Evolutionary conservation across 2,888 invertebrate species (phyloP), one percentile per base, ranked within the genome.

Genomic region (Pardosa pseudoannulata): DNA sequence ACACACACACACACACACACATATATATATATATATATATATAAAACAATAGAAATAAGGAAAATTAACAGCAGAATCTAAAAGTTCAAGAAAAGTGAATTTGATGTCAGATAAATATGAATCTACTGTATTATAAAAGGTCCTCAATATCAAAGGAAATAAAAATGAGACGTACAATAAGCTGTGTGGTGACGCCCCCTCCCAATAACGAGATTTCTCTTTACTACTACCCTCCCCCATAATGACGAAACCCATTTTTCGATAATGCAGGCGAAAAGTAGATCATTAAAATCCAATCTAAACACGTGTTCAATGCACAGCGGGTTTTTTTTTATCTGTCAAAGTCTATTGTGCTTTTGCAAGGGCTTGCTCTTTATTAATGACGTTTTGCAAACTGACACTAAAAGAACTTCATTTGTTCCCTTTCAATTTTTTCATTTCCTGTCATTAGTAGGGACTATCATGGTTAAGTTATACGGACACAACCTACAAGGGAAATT

Each of bases 261-360:
- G 46, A 67, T 78, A 85, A 76, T 73, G 41, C 56, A 56, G 41
- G 76, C 46, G 29, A 78, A 72, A 85, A 67, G 70, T 56, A 56
- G 73, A 78, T 85, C 83, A 85, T 85, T 85, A 85, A 85, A 85
- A 85, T 78, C 73, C 83, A 78, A 85, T 85, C 73, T 76, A 78
- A 85, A 78, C 83, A 78, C 62, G 78, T 83, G 83, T 83, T 56
- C 64, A 36, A 56, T 67, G 46, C 67, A 67, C 68, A 67, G 76
- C 67, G 71, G 5, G 0, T 28, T 5, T 32, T 46, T 72, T n/a
- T 50, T 72, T 41, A 62, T 9, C 19, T 29, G 41, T 67, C 39
- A 28, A 7, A 16, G 19, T 27, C 23, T 36, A 72, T 56, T 72
- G 29, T 83, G 23, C 29, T 13, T 65, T 65, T 27, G 50, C 19